Evolutionary conservation across 2,888 invertebrate species (phyloP).

Genomic region (Invenusta paracnida): DNA sequence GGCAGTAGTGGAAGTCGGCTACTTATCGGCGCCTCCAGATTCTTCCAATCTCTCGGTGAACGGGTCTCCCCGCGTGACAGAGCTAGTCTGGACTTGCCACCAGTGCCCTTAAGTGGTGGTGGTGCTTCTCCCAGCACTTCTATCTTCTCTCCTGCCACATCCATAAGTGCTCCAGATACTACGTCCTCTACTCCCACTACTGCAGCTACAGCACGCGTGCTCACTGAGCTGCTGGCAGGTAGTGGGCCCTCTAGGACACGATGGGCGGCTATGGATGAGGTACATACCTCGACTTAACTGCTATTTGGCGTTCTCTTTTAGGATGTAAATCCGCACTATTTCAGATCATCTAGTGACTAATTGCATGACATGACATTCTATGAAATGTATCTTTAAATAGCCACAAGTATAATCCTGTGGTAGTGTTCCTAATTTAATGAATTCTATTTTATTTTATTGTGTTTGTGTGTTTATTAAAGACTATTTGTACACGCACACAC

Average conservation of each 20-base stretch:
- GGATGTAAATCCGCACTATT: too few species aligned
- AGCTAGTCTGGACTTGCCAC: neutral
- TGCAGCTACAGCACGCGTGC: neutral
- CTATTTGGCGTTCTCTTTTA: too few species aligned
- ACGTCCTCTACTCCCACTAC: neutral
- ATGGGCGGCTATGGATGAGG: neutral
- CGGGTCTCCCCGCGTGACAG: neutral
- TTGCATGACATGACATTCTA: too few species aligned
- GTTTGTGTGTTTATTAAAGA: too few species aligned
- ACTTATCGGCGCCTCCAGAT: neutral
- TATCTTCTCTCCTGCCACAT: neutral
- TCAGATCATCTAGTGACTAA: too few species aligned
- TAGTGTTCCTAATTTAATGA: too few species aligned
- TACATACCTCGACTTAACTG: too few species aligned
- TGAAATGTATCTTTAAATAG: too few species aligned
- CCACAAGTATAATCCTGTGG: too few species aligned
- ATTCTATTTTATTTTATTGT: too few species aligned
- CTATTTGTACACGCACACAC: too few species aligned
- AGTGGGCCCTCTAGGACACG: neutral
- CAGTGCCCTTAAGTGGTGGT: too few species aligned
- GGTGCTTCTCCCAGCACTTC: neutral
- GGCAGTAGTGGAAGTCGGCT: neutral
- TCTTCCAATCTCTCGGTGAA: neutral
- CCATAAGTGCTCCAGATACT: neutral
- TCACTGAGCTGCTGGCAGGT: neutral